Percentiles rank a stretch among this genome's conserved stretches.
These are phyloP conservation scores for Drosophila micromelanica DNA, from an alignment of 1,140 invertebrate species.

Conservation along the genomic window DNA sequence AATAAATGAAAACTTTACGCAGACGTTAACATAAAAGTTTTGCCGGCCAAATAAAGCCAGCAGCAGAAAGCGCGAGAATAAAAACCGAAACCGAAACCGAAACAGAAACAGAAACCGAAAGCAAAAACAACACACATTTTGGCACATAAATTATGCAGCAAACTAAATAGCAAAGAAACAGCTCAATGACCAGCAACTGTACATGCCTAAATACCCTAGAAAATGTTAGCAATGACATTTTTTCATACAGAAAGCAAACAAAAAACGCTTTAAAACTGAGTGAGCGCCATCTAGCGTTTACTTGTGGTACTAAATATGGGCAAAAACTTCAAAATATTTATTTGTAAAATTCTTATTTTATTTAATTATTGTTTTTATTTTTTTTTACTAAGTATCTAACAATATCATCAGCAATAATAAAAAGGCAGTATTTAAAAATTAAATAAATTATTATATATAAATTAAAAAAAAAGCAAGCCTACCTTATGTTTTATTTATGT, in stretches of 20 bases:
- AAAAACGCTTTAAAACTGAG: too few relatives aligned
- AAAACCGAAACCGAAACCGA: conserved; percentile 14
- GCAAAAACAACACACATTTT: conserved; percentile 24
- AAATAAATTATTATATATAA: too few relatives aligned
- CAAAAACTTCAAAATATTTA: too few relatives aligned
- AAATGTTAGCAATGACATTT: background rate
- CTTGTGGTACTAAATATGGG: too few relatives aligned
- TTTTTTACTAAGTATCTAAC: too few relatives aligned
- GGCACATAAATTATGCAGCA: conserved; percentile 56
- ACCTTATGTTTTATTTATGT: too few relatives aligned
- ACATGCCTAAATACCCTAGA: conserved; percentile 13
- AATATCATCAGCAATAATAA: too few relatives aligned
- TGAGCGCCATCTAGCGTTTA: too few relatives aligned
- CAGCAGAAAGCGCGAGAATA: conserved; percentile 25
- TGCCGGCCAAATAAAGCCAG: conserved; percentile 24
- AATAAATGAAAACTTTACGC: conserved; percentile 48
- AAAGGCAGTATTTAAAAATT: too few relatives aligned
- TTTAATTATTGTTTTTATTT: too few relatives aligned
- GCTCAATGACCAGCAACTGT: background rate
- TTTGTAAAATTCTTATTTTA: too few relatives aligned
- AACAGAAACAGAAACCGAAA: conserved; percentile 26
- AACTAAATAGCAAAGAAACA: conserved; percentile 10
- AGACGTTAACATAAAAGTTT: conserved; percentile 58
- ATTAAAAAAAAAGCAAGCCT: too few relatives aligned
- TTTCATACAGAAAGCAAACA: background rate